phyloP scores from a whole-genome alignment of 1,140 invertebrate genomes.

The Bacillus rossius region DNA sequence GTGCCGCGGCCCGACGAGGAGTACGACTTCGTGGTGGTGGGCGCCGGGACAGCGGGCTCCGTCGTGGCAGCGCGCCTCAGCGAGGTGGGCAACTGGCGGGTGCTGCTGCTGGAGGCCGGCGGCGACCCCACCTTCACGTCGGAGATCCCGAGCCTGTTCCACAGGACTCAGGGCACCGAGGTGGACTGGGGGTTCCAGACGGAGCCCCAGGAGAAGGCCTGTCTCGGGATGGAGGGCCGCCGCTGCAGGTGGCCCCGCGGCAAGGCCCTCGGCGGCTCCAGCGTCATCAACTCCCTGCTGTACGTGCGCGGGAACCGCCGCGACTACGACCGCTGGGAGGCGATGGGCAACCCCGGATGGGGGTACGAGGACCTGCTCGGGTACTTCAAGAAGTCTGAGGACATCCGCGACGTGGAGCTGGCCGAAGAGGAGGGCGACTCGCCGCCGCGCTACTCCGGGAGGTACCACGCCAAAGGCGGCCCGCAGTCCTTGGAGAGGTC shows the following conservation, averaged over 20 bases:
- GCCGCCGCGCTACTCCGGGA: background rate
- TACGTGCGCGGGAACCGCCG: slow-evolving; percentile 52
- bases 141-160: slow-evolving; percentile 25
- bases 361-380: slow-evolving; percentile 45
- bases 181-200: slow-evolving; percentile 49
- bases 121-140: slow-evolving; percentile 30
- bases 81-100: slow-evolving; percentile 28
- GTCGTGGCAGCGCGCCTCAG: slow-evolving; percentile 47
- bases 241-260: slow-evolving; percentile 43
- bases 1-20: background rate
- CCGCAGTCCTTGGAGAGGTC: slow-evolving; percentile 80
- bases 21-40: slow-evolving; percentile 36
- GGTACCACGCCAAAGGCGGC: slow-evolving; percentile 29
- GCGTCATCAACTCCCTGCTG: slow-evolving; percentile 53
- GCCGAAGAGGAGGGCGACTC: background rate
- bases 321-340: slow-evolving; percentile 52
- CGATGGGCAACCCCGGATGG: slow-evolving; percentile 39
- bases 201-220: slow-evolving; percentile 44
- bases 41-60: slow-evolving; percentile 48
- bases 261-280: slow-evolving; percentile 45
- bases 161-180: slow-evolving; percentile 20
- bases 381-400: slow-evolving; percentile 40
- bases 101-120: slow-evolving; percentile 47
- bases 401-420: slow-evolving; percentile 24
- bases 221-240: slow-evolving; percentile 37